Percentiles rank a stretch among this genome's conserved stretches.
phyloP scores from a whole-genome alignment of 2,888 invertebrate species.

The Lithophane semibrunnea region DNA sequence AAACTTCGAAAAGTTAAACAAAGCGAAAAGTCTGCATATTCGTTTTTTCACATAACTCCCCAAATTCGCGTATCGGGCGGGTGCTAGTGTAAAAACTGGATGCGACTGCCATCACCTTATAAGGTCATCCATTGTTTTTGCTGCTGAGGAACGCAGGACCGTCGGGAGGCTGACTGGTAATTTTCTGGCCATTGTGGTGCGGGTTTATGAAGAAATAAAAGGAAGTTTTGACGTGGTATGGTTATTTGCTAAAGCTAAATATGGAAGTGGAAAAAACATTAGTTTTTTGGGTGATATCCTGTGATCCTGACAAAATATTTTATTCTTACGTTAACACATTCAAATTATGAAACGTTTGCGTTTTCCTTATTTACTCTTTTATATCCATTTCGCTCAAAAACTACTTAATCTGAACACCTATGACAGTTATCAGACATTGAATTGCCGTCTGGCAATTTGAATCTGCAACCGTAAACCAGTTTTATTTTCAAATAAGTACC shows the following conservation, averaged over 20 bases:
- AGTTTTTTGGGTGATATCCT: neutral
- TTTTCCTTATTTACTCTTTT: neutral
- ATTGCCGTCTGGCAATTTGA: conserved; percentile 23
- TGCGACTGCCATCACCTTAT: conserved; percentile 76
- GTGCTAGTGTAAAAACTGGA: conserved; percentile 73
- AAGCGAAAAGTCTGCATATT: conserved; percentile 62
- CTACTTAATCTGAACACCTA: conserved; percentile 9
- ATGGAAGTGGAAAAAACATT: neutral
- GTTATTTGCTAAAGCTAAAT: neutral
- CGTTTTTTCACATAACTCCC: conserved; percentile 73
- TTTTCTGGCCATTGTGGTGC: conserved; percentile 26
- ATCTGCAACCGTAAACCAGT: conserved; percentile 41
- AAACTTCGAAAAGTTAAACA: conserved; percentile 52
- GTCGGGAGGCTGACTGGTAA: conserved; percentile 42
- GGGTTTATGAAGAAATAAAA: conserved; percentile 25
- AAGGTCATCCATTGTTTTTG: conserved; percentile 84
- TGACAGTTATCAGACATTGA: conserved; percentile 29
- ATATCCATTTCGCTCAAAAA: neutral
- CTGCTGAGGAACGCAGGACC: conserved; percentile 64
- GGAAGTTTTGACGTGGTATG: neutral
- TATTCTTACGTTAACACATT: neutral
- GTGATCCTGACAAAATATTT: neutral
- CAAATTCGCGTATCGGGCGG: conserved; percentile 73
- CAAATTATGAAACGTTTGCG: neutral
- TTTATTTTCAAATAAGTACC: conserved; percentile 17